Conservation (phyloP, 2,113 vertebrate genomes). For the Emydura subglobosa region DNA sequence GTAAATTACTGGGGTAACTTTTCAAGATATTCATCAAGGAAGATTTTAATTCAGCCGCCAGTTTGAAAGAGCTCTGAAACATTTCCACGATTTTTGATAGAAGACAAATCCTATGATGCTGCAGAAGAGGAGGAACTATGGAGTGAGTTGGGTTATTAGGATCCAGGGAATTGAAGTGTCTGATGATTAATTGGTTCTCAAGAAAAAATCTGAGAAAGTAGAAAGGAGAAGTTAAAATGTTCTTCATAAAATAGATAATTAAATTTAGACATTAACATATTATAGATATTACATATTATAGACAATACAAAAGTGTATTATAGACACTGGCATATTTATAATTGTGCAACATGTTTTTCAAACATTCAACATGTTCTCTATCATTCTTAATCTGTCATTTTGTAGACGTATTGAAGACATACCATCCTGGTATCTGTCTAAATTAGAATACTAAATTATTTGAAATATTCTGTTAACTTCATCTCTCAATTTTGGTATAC, state of each 20-base stretch:
- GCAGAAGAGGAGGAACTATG: slow-evolving; percentile 39
- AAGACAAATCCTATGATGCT: slow-evolving; percentile 15
- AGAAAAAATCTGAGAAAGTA: slow-evolving; percentile 30
- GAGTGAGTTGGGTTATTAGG: slow-evolving; percentile 55
- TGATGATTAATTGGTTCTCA: slow-evolving; percentile 39
- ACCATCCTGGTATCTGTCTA: not conserved
- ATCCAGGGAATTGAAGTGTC: slow-evolving; percentile 32
- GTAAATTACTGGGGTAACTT: slow-evolving; percentile 39
- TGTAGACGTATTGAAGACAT: not conserved
- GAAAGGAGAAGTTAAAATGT: slow-evolving; percentile 34
- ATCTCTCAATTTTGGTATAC: not conserved
- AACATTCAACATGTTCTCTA: fast-evolving
- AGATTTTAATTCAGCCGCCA: slow-evolving; percentile 38
- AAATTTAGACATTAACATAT: slow-evolving; percentile 53
- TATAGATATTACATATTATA: not conserved
- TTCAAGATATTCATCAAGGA: slow-evolving; percentile 4
- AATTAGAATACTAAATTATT: slow-evolving; percentile 3
- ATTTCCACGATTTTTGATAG: slow-evolving; percentile 39
- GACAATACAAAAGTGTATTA: not conserved
- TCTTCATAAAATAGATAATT: slow-evolving; percentile 56
- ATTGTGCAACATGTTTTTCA: slow-evolving; percentile 12
- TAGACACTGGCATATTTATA: slow-evolving; percentile 26
- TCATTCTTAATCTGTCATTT: not conserved
- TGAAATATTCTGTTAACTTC: not conserved
- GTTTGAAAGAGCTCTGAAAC: slow-evolving; percentile 9